Base-by-base conservation (phyloP, 2,797 vertebrate species). In the Coregonus ussuriensis region DNA sequence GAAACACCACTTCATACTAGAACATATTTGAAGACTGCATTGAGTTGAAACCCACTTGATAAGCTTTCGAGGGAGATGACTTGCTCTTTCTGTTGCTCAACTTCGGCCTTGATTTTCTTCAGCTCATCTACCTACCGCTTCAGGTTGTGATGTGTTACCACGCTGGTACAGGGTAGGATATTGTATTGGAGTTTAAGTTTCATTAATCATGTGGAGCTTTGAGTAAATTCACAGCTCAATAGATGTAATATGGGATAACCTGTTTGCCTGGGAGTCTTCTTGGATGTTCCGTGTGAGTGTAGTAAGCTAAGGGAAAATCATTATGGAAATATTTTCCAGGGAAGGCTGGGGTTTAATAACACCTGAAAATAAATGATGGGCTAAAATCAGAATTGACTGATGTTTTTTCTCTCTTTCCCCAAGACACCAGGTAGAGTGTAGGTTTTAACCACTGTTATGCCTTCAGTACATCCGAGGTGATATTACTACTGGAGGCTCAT, bases 141-240 rank as follows among this genome's bases (percentile, higher is more conserved):
- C 73, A 54, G 67, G 74, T 83, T 81, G 63, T 41, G 73, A 82
- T 70, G 75, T 81, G 82, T 86, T 81, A 82, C 79, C 53, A 81
- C 78, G 47, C 80, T 6, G 77, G 15, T 16, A 54, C 21, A 13
- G 29, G 18, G 5, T 33, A 47, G 71, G 72, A 87, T 90, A 85
- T 87, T 89, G 83, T 81, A 84, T 84, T 78, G 74, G 82, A 87
- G 86, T 75, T 81, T 82, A 69, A 74, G 80, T 78, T 87, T 88
- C 91, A 93, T 93, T 87, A 91, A 91, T 92, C 92, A 91, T 87
- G 85, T 84, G 85, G 87, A 90, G 86, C 91, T 91, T 85, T 87
- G 87, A 92, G 91, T 91, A 88, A 88, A 91, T 90, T 88, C 85
- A 85, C 85, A 88, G 83, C 90, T 86, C 83, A 78, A 80, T 87